phyloP scores from a whole-genome alignment of 2,888 invertebrate species.

The Diabrotica balteata region DNA sequence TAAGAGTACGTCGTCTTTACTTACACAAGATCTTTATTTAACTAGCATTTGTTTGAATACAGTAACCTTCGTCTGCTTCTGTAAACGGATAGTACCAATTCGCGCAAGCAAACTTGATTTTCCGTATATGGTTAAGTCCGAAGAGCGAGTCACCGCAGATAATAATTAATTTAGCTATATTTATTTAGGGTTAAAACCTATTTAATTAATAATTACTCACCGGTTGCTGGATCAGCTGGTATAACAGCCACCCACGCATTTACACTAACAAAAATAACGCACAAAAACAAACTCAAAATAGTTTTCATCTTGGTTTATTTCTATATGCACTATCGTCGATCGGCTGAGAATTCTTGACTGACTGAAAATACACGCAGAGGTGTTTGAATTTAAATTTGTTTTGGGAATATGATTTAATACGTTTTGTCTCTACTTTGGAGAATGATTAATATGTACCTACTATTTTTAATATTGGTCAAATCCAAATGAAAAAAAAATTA shows the following conservation, averaged over 20 bases:
- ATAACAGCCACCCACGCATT: neutral
- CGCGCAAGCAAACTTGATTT: neutral
- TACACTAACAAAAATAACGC: neutral
- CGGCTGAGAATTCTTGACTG: slow-evolving; percentile 1
- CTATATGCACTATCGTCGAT: neutral
- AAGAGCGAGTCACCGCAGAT: neutral
- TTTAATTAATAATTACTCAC: neutral
- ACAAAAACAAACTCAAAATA: neutral
- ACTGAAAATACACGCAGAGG: slow-evolving; percentile 68
- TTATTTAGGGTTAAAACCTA: too few relatives aligned
- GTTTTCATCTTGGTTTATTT: neutral
- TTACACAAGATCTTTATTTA: too few relatives aligned
- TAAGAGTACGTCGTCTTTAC: too few relatives aligned
- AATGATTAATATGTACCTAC: too few relatives aligned
- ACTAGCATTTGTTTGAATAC: too few relatives aligned
- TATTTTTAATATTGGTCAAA: too few relatives aligned
- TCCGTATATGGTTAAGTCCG: neutral
- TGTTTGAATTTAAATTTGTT: neutral
- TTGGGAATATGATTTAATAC: too few relatives aligned
- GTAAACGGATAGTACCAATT: too few relatives aligned
- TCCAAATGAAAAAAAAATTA: too few relatives aligned
- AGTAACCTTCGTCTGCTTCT: too few relatives aligned
- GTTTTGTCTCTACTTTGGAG: too few relatives aligned
- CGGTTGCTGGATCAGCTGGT: slow-evolving; percentile 3
- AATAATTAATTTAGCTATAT: too few relatives aligned